Conservation (phyloP, 1,140 invertebrate species). For the Liolophura sinensis region DNA sequence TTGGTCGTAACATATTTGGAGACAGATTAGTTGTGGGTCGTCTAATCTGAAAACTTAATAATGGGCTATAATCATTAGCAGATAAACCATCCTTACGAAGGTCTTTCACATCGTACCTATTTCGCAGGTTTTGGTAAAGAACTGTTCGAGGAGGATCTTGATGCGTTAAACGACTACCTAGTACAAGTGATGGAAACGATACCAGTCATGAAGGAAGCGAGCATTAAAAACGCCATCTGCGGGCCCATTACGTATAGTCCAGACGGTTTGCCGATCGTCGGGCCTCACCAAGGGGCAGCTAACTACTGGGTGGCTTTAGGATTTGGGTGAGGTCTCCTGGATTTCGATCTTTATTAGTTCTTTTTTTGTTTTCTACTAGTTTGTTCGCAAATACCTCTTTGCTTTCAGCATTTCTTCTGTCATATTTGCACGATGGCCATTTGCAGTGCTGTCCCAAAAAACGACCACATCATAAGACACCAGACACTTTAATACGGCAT, state of each 20-base stretch:
- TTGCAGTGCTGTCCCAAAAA: too few species aligned
- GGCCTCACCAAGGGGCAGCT: slow-evolving; percentile 45
- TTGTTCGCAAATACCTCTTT: background rate
- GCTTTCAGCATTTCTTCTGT: too few species aligned
- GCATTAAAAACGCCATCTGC: slow-evolving; percentile 52
- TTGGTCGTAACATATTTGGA: background rate
- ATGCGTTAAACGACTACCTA: slow-evolving; percentile 47
- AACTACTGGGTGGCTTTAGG: slow-evolving; percentile 60
- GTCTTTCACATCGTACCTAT: background rate
- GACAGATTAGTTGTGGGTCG: background rate
- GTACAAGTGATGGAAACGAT: slow-evolving; percentile 54
- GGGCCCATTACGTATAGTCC: slow-evolving; percentile 59
- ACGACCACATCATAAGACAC: too few species aligned
- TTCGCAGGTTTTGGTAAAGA: slow-evolving; percentile 56
- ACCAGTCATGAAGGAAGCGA: slow-evolving; percentile 43
- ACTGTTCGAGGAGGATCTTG: slow-evolving; percentile 55
- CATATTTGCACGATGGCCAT: too few species aligned
- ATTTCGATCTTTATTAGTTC: background rate
- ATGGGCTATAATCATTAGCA: background rate
- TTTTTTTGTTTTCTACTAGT: background rate
- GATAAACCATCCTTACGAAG: background rate
- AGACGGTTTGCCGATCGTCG: slow-evolving; percentile 53
- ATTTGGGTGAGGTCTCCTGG: slow-evolving; percentile 52
- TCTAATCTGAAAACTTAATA: background rate
- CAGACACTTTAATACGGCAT: too few species aligned